Base-by-base conservation (phyloP, 2,113 vertebrate species). In the Heloderma charlesbogerti region DNA sequence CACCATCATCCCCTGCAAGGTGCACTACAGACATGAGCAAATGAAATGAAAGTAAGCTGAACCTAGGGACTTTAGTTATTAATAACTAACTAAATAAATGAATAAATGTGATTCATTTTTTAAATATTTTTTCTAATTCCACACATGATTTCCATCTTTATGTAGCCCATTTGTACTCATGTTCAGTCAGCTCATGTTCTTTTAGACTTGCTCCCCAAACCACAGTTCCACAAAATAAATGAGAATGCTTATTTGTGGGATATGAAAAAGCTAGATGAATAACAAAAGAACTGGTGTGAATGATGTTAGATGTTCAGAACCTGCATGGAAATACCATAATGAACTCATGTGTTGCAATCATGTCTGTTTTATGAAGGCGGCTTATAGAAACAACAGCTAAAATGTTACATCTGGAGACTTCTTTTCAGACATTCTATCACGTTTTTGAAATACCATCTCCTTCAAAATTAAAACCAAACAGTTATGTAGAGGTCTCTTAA, bases 401-500 rank as follows among this genome's bases (percentile, higher is more conserved):
- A 89, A 80, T 69, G 4, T 22, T 80, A 63, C 66, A 78, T 89
- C 84, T 82, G 48, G 86, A 8, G 71, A 79, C n/a, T 45, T 80
- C 81, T 74, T 80, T 91, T 90, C 86, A 43, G 91, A 22, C 40
- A 22, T 40, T 78, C 91, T 75, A 29, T 67, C 13, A 57, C 27
- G 4, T 79, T 88, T 79, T 91, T 72, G 48, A 54, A 89, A 88
- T 12, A 31, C 10, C 67, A 69, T 1, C 16, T 40, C 37, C 31
- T 88, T n/a, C 10, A 75, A 94, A 92, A 45, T 77, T 71, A 88
- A 88, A 88, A 87, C 34, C 63, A 34, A 89, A 79, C 51, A 92
- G 83, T 87, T 60, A 43, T 51, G 48, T 60, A 69, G 84, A 84
- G 27, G n/a, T 87, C 34, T 89, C 89, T 91, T 77, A 92, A 87